Percentiles rank a stretch among this genome's conserved stretches.
These are phyloP conservation scores for Zaprionus ornatus DNA, from an alignment of 1,140 invertebrate genomes.

Conservation along the genomic window DNA sequence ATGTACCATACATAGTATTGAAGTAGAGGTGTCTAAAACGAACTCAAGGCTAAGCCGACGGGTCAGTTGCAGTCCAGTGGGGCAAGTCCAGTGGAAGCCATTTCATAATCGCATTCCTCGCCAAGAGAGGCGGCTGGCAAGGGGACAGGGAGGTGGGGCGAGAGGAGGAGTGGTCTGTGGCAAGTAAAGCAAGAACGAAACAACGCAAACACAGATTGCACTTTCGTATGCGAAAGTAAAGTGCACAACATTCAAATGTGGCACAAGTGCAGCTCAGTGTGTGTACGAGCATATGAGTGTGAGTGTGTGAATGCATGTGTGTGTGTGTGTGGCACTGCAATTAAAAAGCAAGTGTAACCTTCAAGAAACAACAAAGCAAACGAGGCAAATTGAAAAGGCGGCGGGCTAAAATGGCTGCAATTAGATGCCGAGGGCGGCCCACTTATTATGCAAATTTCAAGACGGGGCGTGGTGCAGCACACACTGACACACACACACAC, in stretches of 20 bases:
- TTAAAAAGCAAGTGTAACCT: conserved; percentile 50
- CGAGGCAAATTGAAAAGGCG: conserved; percentile 41
- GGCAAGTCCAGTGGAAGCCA: conserved; percentile 2
- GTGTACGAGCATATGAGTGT: neutral
- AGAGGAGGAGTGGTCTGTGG: neutral
- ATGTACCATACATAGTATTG: neutral
- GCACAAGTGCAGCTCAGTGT: conserved; percentile 52
- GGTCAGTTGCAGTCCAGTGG: conserved; percentile 20
- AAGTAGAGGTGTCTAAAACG: conserved; percentile 17
- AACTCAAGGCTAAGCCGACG: conserved; percentile 51
- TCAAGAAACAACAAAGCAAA: conserved; percentile 41
- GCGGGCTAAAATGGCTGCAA: conserved; percentile 45
- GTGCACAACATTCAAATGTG: conserved; percentile 34
- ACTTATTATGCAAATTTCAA: conserved; percentile 62
- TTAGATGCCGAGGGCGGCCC: conserved; percentile 41
- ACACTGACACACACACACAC: conserved; percentile 3
- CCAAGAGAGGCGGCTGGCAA: neutral
- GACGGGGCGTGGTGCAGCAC: conserved; percentile 35
- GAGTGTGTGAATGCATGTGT: conserved; percentile 1
- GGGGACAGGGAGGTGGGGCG: neutral
- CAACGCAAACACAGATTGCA: conserved; percentile 12
- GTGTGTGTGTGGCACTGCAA: conserved; percentile 16
- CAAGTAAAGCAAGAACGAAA: conserved; percentile 1
- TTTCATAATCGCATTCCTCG: neutral
- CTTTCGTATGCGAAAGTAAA: conserved; percentile 63